phyloP scores from a whole-genome alignment of 2,888 invertebrate species.

The Ephialtes manifestator region DNA sequence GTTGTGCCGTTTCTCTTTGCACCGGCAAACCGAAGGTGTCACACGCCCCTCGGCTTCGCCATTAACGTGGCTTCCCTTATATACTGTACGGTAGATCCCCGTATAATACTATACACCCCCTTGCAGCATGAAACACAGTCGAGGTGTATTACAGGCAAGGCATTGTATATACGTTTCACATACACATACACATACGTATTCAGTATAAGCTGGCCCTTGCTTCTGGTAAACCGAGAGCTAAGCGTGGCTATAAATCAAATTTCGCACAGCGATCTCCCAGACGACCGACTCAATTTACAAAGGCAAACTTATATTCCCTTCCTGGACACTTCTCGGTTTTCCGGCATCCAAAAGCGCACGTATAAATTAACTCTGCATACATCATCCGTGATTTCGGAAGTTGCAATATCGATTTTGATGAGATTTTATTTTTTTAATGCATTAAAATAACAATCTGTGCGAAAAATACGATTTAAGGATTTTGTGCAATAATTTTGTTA shows the following conservation, averaged over 20 bases:
- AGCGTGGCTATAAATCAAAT: constrained; percentile 71
- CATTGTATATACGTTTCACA: constrained; percentile 23
- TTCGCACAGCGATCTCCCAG: constrained; percentile 63
- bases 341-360: constrained; percentile 35
- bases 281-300: constrained; percentile 72
- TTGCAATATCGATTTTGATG: background rate
- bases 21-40: constrained; percentile 29
- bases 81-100: background rate
- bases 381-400: background rate
- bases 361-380: background rate
- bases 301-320: constrained; percentile 66
- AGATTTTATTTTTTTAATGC: too few species aligned
- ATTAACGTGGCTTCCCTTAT: constrained; percentile 56
- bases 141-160: constrained; percentile 17
- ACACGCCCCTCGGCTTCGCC: constrained; percentile 40
- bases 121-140: constrained; percentile 13
- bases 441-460: too few species aligned
- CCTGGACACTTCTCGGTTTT: constrained; percentile 41
- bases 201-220: constrained; percentile 16
- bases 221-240: constrained; percentile 63
- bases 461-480: too few species aligned
- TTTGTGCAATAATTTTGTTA: too few species aligned
- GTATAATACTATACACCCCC: constrained; percentile 24
- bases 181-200: background rate
- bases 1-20: constrained; percentile 35